Evolutionary conservation across 2,113 vertebrate genomes (phyloP).

Genomic region (Neodon shergylaensis): DNA sequence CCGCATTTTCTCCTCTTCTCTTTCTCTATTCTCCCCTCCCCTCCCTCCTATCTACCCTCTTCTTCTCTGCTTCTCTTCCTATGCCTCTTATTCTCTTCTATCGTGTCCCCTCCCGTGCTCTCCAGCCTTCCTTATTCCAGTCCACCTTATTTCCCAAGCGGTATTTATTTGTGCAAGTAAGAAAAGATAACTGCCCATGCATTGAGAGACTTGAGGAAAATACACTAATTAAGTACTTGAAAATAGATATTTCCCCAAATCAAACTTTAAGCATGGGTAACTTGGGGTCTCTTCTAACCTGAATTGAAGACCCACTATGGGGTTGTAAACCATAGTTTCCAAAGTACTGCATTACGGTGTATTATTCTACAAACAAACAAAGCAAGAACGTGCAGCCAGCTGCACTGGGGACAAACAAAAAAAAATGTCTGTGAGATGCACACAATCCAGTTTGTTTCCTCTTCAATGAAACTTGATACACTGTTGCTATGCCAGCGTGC

Average conservation of each 20-base stretch:
- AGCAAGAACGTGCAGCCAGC: background rate
- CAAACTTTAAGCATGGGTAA: slow-evolving; percentile 54
- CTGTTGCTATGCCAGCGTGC: accelerated
- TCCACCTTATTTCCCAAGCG: background rate
- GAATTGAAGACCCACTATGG: slow-evolving; percentile 27
- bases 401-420: background rate
- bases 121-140: background rate
- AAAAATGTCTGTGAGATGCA: background rate
- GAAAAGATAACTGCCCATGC: background rate
- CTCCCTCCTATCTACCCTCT: background rate
- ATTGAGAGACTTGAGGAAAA: slow-evolving; percentile 35
- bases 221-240: slow-evolving; percentile 12
- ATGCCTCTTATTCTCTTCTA: background rate
- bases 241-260: slow-evolving; percentile 48
- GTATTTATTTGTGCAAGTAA: slow-evolving; percentile 47
- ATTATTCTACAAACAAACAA: background rate
- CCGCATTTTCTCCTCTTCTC: background rate
- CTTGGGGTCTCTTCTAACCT: slow-evolving; percentile 47
- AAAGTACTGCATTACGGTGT: background rate
- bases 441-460: background rate
- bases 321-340: slow-evolving; percentile 22
- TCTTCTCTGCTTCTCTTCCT: no score
- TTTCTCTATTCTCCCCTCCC: background rate
- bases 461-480: background rate
- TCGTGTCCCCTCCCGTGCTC: background rate